Percentiles rank a stretch among this genome's conserved stretches.
Conservation (phyloP, 2,888 invertebrate genomes). For the Glyphotaelius pellucidus region DNA sequence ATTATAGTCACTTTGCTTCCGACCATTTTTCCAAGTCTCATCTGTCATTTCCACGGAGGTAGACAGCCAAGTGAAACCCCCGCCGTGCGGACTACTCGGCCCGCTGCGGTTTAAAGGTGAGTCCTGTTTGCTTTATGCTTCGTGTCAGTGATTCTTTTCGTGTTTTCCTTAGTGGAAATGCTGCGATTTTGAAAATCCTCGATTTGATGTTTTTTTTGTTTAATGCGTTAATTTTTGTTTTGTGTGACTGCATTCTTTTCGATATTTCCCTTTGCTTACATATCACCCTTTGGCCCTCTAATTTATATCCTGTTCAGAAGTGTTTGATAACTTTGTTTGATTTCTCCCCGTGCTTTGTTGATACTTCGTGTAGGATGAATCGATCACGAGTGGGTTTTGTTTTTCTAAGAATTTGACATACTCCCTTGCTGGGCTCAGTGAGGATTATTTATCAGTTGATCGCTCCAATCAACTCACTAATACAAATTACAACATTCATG, state of each 20-base stretch:
- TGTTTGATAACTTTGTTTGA: background rate
- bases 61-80: background rate
- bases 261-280: background rate
- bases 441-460: slow-evolving; percentile 26
- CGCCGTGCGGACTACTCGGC: slow-evolving; percentile 4
- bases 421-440: background rate
- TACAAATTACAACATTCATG: background rate
- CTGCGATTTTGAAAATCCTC: background rate
- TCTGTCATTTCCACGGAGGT: slow-evolving; percentile 32
- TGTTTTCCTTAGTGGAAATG: background rate
- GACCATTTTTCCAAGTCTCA: slow-evolving; percentile 35
- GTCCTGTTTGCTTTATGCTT: background rate
- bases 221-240: background rate
- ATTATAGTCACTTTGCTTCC: slow-evolving; percentile 8
- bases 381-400: background rate
- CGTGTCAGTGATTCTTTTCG: background rate
- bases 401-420: background rate
- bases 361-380: slow-evolving; percentile 19
- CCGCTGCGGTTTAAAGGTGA: slow-evolving; percentile 9
- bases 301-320: background rate
- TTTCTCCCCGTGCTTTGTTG: slow-evolving; percentile 12
- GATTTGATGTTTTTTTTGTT: background rate
- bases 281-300: background rate
- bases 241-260: background rate
- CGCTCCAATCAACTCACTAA: background rate